These are phyloP conservation scores for Xiphophorus hellerii DNA, from an alignment of 2,113 vertebrate genomes.

Conservation along the genomic window DNA sequence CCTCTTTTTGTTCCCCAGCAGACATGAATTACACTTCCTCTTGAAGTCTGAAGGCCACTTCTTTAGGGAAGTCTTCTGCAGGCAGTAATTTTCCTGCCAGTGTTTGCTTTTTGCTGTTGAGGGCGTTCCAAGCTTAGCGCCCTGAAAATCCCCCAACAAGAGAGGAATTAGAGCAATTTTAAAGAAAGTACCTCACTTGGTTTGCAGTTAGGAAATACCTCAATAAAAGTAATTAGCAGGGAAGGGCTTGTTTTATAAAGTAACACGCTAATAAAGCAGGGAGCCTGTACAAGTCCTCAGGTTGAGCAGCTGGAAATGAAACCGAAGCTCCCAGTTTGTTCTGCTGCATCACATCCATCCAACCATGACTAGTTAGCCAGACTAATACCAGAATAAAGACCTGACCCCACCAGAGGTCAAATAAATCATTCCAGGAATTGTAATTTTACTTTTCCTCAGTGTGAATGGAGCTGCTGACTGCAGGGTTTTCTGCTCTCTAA, in stretches of 20 bases:
- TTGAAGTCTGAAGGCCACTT: not conserved
- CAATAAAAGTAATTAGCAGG: not conserved
- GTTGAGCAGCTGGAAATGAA: too few species aligned
- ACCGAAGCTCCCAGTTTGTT: not conserved
- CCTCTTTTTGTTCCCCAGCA: not conserved
- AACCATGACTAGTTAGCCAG: not conserved
- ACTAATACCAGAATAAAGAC: not conserved
- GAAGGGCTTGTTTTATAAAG: not conserved
- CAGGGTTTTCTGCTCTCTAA: too few species aligned
- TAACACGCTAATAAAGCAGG: too few species aligned
- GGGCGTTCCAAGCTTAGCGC: too few species aligned
- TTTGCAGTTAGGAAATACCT: not conserved
- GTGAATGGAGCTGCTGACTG: too few species aligned
- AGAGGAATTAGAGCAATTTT: not conserved
- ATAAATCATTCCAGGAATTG: not conserved
- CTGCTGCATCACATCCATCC: not conserved
- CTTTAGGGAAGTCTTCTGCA: not conserved
- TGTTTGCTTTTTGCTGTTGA: not conserved
- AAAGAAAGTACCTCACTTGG: not conserved
- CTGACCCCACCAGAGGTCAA: not conserved
- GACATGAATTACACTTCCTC: constrained; percentile 8
- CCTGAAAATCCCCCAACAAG: not conserved
- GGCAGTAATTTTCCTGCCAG: not conserved
- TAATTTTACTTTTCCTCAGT: too few species aligned
- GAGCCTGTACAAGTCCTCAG: too few species aligned